phyloP scores from a whole-genome alignment of 2,797 vertebrate genomes.

The Urosaurus nigricauda region DNA sequence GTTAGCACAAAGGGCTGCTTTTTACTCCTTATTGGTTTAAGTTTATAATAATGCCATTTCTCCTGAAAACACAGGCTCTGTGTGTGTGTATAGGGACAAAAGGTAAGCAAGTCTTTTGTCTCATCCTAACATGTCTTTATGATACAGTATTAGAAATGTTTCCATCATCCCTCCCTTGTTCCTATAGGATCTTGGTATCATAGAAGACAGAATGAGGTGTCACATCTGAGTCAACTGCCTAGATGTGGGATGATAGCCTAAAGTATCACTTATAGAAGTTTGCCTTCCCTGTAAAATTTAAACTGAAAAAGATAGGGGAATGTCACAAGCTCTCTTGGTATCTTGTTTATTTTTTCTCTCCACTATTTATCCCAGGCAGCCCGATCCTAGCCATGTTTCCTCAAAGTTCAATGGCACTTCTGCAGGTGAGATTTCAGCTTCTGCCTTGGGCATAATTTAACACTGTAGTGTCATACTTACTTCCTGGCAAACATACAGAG shows the following conservation, averaged over 20 bases:
- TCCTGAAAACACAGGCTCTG: background rate
- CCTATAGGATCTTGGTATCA: background rate
- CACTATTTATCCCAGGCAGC: background rate
- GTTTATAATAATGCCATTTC: background rate
- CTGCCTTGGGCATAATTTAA: background rate
- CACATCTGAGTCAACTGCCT: background rate
- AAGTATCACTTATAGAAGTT: background rate
- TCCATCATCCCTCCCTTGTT: background rate
- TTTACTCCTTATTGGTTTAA: background rate
- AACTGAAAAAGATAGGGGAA: background rate
- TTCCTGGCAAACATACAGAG: background rate
- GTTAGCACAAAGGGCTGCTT: background rate
- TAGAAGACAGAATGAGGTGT: background rate
- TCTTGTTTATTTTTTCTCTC: background rate
- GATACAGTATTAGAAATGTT: background rate
- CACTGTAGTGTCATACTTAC: background rate
- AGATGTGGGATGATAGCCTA: too few relatives aligned
- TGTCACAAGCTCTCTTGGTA: background rate
- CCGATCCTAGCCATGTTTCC: background rate
- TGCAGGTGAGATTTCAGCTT: background rate
- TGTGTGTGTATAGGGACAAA: background rate
- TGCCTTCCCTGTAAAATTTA: constrained; percentile 1
- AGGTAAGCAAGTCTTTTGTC: background rate
- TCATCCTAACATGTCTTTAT: background rate
- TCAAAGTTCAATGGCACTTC: background rate